Evolutionary conservation across 2,113 vertebrate species (phyloP).

Genomic region (Anolis sagrei): DNA sequence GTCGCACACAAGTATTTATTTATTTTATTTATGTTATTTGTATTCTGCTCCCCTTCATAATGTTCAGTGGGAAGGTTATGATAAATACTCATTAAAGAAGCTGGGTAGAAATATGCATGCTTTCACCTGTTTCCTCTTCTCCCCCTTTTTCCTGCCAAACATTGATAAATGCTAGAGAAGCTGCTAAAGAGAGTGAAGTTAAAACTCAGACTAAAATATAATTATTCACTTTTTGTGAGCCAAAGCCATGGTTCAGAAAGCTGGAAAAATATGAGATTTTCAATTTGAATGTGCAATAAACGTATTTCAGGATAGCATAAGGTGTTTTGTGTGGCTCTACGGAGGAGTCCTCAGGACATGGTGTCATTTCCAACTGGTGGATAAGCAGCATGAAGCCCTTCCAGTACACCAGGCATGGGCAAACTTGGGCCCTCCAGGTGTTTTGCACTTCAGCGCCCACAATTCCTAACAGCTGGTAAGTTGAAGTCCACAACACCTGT

Average conservation of each 20-base stretch:
- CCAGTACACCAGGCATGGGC: too few relatives aligned
- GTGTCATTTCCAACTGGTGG: too few relatives aligned
- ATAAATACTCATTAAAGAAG: not conserved
- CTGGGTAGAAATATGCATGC: not conserved
- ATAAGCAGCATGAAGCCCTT: too few relatives aligned
- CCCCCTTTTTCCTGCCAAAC: not conserved
- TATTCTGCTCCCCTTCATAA: not conserved
- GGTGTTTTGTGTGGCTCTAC: too few relatives aligned
- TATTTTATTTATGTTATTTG: not conserved
- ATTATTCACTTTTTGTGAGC: not conserved
- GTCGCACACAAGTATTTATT: not conserved
- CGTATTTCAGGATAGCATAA: not conserved
- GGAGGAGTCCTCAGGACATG: too few relatives aligned
- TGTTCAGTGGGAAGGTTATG: not conserved
- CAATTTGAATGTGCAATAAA: not conserved
- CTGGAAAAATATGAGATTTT: not conserved
- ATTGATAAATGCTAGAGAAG: not conserved
- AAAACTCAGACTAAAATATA: not conserved
- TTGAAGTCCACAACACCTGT: too few relatives aligned
- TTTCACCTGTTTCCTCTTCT: not conserved
- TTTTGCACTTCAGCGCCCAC: too few relatives aligned
- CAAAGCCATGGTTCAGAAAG: not conserved
- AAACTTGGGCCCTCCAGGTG: too few relatives aligned
- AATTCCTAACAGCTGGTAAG: too few relatives aligned
- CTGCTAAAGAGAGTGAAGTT: not conserved